Conservation (phyloP, 2,797 vertebrate genomes). For the Tapera naevia region DNA sequence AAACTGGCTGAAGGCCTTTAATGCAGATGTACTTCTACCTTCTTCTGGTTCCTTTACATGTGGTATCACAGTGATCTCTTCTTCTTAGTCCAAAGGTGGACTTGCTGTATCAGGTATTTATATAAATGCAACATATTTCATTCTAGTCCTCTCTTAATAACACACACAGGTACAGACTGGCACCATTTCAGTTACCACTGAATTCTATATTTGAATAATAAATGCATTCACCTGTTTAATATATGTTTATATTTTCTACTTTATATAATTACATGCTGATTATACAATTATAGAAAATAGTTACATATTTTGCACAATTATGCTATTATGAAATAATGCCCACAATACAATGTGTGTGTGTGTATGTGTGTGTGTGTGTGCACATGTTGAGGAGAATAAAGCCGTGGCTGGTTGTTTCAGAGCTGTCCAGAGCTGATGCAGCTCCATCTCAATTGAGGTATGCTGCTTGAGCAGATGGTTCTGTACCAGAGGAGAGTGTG, state of each 20-base stretch:
- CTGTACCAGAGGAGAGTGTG: fast-evolving
- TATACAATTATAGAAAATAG: slow-evolving; percentile 50
- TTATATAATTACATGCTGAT: slow-evolving; percentile 40
- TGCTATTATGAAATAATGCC: slow-evolving; percentile 28
- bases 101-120: neutral
- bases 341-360: neutral
- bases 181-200: neutral
- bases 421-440: neutral
- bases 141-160: neutral
- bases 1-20: neutral
- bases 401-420: neutral
- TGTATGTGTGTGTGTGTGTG: no score
- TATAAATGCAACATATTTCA: neutral
- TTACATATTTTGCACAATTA: slow-evolving; percentile 43
- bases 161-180: neutral
- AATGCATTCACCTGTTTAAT: slow-evolving; percentile 58
- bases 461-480: neutral
- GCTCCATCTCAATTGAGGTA: neutral
- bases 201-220: slow-evolving; percentile 42
- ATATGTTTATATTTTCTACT: slow-evolving; percentile 44
- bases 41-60: neutral
- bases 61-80: neutral
- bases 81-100: neutral
- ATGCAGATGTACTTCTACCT: neutral
- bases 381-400: neutral